Percentiles rank a stretch among this genome's conserved stretches.
These are phyloP conservation scores for Prietella phreatophila DNA, from an alignment of 2,113 vertebrate genomes.

Conservation along the genomic window DNA sequence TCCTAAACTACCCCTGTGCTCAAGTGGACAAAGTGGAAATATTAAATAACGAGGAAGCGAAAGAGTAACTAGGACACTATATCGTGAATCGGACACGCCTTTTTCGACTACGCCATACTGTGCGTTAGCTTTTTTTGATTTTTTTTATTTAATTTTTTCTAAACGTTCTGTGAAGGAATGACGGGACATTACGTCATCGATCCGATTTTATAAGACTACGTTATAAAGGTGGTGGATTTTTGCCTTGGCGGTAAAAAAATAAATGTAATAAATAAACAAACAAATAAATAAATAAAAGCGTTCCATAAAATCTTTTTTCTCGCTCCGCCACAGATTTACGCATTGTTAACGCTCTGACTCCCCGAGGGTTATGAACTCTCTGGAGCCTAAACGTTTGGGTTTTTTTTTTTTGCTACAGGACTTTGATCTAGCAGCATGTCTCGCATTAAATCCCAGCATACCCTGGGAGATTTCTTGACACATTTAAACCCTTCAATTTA, in stretches of 20 bases:
- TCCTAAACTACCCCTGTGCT: not conserved
- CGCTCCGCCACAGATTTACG: slow-evolving; percentile 59
- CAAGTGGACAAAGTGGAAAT: not conserved
- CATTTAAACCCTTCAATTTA: slow-evolving; percentile 9
- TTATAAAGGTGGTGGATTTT: not conserved
- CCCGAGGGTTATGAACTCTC: slow-evolving; percentile 51
- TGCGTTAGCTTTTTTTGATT: not conserved
- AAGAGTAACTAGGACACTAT: not conserved
- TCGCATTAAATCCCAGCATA: slow-evolving; percentile 59
- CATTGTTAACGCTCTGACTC: slow-evolving; percentile 58
- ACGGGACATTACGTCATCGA: not conserved
- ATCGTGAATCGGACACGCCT: not conserved
- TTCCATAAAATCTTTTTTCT: not conserved
- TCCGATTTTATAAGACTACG: not conserved
- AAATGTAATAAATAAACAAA: no score
- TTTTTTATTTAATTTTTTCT: no score
- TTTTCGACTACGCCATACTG: not conserved
- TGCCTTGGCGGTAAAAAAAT: not conserved
- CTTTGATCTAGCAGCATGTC: slow-evolving; percentile 66
- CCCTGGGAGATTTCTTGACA: slow-evolving; percentile 15
- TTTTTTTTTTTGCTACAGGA: slow-evolving; percentile 43
- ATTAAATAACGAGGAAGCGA: no score
- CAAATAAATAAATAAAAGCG: not conserved
- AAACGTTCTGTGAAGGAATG: not conserved
- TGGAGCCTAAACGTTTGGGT: slow-evolving; percentile 49